Evolutionary conservation across 2,113 vertebrate species (phyloP).

Genomic region (Euleptes europaea): DNA sequence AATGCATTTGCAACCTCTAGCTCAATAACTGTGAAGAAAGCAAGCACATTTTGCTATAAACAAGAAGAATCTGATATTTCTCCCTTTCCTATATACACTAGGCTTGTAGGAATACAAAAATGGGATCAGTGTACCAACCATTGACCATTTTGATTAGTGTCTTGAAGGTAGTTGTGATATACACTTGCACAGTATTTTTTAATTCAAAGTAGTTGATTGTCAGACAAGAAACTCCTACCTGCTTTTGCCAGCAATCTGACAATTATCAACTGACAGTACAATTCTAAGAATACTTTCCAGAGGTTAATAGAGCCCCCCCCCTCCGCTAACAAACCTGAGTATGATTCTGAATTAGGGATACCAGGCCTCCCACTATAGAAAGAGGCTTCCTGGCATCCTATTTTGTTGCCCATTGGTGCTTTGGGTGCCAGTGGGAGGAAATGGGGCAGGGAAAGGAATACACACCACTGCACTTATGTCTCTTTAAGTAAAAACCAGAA

Average conservation of each 20-base stretch:
- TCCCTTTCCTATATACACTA: background rate
- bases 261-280: background rate
- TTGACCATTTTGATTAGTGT: background rate
- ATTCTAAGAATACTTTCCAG: too few relatives aligned
- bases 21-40: background rate
- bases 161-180: background rate
- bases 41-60: background rate
- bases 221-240: background rate
- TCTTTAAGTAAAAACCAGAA: too few relatives aligned
- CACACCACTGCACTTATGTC: too few relatives aligned
- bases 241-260: background rate
- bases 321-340: too few relatives aligned
- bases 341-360: too few relatives aligned
- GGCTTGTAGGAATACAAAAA: background rate
- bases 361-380: too few relatives aligned
- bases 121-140: background rate
- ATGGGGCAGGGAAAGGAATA: too few relatives aligned
- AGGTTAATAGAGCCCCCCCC: too few relatives aligned
- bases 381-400: too few relatives aligned
- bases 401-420: too few relatives aligned
- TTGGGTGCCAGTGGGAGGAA: too few relatives aligned
- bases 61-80: background rate
- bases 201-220: background rate
- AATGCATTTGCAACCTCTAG: accelerated
- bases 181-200: background rate